Evolutionary conservation across 2,113 vertebrate species (phyloP).

Genomic region (Hemichromis elongatus): DNA sequence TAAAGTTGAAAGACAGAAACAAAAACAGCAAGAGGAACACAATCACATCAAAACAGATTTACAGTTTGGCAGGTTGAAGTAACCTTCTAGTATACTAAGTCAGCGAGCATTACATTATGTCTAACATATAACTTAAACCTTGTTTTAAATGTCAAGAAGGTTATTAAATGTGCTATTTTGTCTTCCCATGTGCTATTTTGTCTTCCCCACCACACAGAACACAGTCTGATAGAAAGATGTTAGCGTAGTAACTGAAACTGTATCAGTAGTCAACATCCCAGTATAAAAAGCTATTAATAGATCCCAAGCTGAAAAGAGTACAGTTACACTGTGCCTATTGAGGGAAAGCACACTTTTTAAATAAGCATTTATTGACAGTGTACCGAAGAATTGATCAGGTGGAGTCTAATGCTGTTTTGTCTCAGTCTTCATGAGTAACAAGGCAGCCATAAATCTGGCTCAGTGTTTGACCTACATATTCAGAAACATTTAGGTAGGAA

Average conservation of each 20-base stretch:
- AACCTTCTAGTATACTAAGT: background rate
- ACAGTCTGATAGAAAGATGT: constrained; percentile 24
- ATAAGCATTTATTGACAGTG: background rate
- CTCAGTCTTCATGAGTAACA: background rate
- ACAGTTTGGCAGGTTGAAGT: background rate
- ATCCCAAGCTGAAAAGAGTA: constrained; percentile 2
- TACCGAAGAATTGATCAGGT: background rate
- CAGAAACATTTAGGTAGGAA: background rate
- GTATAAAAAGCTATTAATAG: constrained; percentile 54
- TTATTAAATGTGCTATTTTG: constrained; percentile 39
- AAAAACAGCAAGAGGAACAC: background rate
- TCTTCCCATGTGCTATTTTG: constrained; percentile 41
- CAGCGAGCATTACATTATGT: background rate
- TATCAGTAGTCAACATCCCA: constrained; percentile 24
- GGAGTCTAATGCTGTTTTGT: background rate
- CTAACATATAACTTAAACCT: background rate
- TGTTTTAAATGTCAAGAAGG: background rate
- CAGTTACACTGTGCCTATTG: background rate
- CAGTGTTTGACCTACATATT: background rate
- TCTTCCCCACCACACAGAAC: background rate
- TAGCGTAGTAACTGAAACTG: constrained; percentile 5
- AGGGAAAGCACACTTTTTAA: background rate
- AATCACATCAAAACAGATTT: background rate
- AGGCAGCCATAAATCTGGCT: background rate
- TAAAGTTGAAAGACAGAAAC: background rate